Percentiles rank a stretch among this genome's conserved stretches.
Evolutionary conservation across 2,797 vertebrate genomes (phyloP).

Genomic region (Dryobates pubescens): DNA sequence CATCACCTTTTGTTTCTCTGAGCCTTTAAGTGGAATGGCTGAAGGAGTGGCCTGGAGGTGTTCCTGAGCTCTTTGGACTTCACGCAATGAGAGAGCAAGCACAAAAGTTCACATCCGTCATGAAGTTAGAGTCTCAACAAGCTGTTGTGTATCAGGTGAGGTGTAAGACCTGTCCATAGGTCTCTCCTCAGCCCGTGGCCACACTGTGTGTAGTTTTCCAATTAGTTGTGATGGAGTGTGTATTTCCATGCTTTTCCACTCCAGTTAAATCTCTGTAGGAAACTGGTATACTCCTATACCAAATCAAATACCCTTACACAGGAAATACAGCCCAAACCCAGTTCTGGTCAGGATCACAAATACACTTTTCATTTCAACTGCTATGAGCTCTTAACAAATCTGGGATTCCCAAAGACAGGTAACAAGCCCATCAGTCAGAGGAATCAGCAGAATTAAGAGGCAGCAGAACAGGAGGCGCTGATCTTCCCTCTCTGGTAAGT

Average conservation of each 20-base stretch:
- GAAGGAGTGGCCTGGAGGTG: neutral
- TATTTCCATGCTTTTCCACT: neutral
- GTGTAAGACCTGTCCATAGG: neutral
- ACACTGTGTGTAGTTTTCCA: neutral
- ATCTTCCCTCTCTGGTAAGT: neutral
- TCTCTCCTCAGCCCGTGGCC: neutral
- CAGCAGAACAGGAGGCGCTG: neutral
- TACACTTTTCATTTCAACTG: neutral
- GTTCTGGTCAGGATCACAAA: neutral
- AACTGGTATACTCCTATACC: accelerated
- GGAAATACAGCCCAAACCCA: neutral
- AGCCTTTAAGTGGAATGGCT: neutral
- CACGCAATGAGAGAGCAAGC: neutral
- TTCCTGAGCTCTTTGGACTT: neutral
- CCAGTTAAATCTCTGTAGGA: neutral
- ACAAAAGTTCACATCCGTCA: neutral
- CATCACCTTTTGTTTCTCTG: neutral
- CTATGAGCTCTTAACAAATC: neutral
- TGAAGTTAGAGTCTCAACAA: neutral
- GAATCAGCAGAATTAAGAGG: neutral
- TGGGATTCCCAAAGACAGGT: neutral
- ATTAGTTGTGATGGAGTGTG: neutral
- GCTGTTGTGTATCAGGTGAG: accelerated
- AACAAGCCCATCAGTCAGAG: neutral
- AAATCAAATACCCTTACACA: neutral